Evolutionary conservation across 2,113 vertebrate genomes (phyloP).

Genomic region (Poeciliopsis turrubarensis): DNA sequence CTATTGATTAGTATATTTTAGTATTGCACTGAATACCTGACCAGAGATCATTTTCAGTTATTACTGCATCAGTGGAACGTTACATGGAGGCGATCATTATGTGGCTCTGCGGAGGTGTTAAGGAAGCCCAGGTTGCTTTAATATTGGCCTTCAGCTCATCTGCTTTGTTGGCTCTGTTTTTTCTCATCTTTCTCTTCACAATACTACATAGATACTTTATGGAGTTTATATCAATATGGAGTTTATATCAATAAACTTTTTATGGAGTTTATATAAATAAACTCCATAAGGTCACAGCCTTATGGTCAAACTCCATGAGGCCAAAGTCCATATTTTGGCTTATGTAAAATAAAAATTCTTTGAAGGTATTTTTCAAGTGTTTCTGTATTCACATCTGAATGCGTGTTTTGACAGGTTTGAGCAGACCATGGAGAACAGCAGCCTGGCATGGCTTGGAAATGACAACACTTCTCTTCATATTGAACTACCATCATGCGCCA

Average conservation of each 20-base stretch:
- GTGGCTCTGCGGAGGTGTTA: background rate
- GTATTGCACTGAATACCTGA: background rate
- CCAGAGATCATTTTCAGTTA: background rate
- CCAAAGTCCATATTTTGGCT: no score
- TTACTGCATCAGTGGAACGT: background rate
- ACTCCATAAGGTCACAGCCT: no score
- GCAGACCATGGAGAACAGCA: conserved; percentile 72
- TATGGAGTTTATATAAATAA: no score
- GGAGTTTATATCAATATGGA: background rate
- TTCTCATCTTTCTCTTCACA: background rate
- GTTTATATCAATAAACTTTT: no score
- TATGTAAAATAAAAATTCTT: no score
- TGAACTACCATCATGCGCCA: conserved; percentile 59
- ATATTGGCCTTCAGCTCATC: background rate
- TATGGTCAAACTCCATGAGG: no score
- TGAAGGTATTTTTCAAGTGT: no score
- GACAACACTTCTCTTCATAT: conserved; percentile 63
- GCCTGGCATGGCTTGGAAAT: conserved; percentile 35
- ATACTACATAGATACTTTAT: background rate
- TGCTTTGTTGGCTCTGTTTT: background rate
- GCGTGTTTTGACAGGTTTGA: conserved; percentile 59
- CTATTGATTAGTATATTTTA: background rate
- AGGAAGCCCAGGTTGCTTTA: background rate
- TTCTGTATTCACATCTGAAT: conserved; percentile 5
- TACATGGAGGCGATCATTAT: background rate